Evolutionary conservation across 2,113 vertebrate species (phyloP), one percentile per base, ranked within the genome.

Genomic region (Crotalus tigris): DNA sequence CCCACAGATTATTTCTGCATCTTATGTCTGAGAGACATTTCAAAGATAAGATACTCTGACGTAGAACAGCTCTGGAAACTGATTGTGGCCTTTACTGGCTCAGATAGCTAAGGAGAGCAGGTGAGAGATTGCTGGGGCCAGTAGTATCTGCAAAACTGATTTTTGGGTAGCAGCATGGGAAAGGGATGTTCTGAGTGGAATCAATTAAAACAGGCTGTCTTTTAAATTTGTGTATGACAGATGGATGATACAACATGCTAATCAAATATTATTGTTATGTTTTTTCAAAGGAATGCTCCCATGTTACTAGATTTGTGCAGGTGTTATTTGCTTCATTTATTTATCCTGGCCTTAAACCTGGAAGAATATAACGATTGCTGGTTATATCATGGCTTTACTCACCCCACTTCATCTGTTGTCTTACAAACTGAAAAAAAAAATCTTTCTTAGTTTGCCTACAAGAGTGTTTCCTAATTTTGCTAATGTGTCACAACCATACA

Each of bases 361-460:
- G 21, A 51, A 92, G 92, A 94, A 94, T 90, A 90, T 90, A 85
- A 46, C 1, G 2, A 29, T 11, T n/a, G n/a, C 44, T 46, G 24
- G 93, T 93, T 92, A 75, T 85, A 95, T 49, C 94, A 90, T 53
- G 92, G 91, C 92, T 61, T 90, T 39, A 81, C 33, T 19, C 33
- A 39, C 29, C 17, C 3, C 24, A 53, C 17, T 44, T 87, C 6
- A 81, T 15, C 92, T 91, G 46, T 58, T 24, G 88, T 85, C 53
- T 90, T 92, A 91, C 53, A 39, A 53, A 5, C 69, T 87, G 86
- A 51, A 51, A 49, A 46, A 49, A 49, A 51, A 51, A 0, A 44
- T 17, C 0, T 1, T 94, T 23, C 94, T 91, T 91, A 33, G 5
- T 89, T 44, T 54, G 33, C 90, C 69, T 54, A 51, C 46, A 58